Base-by-base conservation (phyloP, 2,888 invertebrate species). In the Macaria liturata region DNA sequence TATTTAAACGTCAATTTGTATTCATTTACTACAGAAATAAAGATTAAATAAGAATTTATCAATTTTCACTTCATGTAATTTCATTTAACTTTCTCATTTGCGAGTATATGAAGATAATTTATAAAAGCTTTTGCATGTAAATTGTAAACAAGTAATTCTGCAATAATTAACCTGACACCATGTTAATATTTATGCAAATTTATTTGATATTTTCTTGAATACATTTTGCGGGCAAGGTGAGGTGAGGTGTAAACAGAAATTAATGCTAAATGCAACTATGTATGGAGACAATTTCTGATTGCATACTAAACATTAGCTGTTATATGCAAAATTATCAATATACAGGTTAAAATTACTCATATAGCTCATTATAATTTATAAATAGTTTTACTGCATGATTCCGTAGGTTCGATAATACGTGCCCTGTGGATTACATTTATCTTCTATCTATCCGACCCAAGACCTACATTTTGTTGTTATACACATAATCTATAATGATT, bases 81-180 rank as follows among this genome's bases (percentile, higher is more conserved):
- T 43, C 44, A 37, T 32, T 32, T 31, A 42, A 53, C 53, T 53
- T 40, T 46, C 53, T 46, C 53, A 42, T 42, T 42, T n/a, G n/a
- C n/a, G 42, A n/a, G 52, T 44, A 9, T 0, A 3, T 39, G 31
- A 9, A 42, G 9, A n/a, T 49, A 45, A n/a, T 55, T 58, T 47
- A 32, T 58, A 61, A 61, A 61, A 56, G 61, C 56, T 62, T 66
- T 61, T 49, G 37, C 52, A 67, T 61, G 57, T 61, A 62, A 61
- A 64, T 58, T 61, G 57, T 61, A 62, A 61, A 64, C 58, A 51
- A 32, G 49, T 54, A 56, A 31, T 53, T 58, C 45, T 58, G 56
- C 51, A 59, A 61, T 59, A 50, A 58, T 49, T 37, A 37, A 6
- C 34, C 7, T 37, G 34, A 37, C 7, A 37, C 34, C 34, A 7